Base-by-base conservation (phyloP, 2,888 invertebrate species). In the Prosapia bicincta region DNA sequence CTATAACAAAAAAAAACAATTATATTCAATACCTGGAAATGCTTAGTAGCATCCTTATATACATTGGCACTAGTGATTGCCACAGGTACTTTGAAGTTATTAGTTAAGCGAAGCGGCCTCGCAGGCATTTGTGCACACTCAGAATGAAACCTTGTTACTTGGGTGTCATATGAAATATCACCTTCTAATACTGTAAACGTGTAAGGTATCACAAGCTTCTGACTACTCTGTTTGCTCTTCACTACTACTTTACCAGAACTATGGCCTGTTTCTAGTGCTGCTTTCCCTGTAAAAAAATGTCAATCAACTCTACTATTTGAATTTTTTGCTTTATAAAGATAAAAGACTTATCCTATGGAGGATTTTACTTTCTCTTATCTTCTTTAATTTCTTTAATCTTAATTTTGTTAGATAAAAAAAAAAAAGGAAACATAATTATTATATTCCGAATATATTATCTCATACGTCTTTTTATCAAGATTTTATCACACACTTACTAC, bases 1-100 rank as follows among this genome's bases (percentile, higher is more conserved):
- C n/a, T n/a, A n/a, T n/a, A n/a, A n/a, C n/a, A n/a, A n/a, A n/a
- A n/a, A n/a, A n/a, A n/a, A n/a, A n/a, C n/a, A n/a, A n/a, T n/a
- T n/a, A n/a, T n/a, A n/a, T n/a, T n/a, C n/a, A n/a, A 85, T 85
- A 91, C 90, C 83, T 87, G 86, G 86, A 92, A 91, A 83, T 88
- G 87, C 77, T 86, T 85, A 79, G 86, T 86, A 71, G 89, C 89
- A 76, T 90, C 90, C 23, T 86, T 83, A 6, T 90, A 88, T 80
- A 94, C 85, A 9, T 90, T 89, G 66, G 92, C 88, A 83, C 93
- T 93, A 78, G 90, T 90, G 78, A 96, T 86, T 77, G 91, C 91
- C 76, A 96, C 84, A 9, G 94, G 90, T 80, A 90, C 88, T 82
- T 90, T 88, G 84, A 93, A 94, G 81, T 89, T 89, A 85, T 95